Conservation (phyloP, 2,113 vertebrate genomes). For the Labeo catla region DNA sequence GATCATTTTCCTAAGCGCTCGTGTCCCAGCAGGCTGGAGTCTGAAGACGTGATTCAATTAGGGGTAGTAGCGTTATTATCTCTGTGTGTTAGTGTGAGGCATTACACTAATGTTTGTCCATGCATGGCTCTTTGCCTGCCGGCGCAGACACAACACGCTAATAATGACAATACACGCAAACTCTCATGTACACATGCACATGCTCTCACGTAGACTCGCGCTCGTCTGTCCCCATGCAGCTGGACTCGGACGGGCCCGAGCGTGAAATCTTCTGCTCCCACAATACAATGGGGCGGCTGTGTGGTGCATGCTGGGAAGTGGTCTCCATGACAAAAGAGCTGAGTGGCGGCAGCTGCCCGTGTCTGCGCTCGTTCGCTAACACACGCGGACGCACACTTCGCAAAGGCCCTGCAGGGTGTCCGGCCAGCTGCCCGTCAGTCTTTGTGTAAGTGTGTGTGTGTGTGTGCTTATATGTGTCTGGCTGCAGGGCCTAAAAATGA, state of each 20-base stretch:
- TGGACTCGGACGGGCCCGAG: constrained; percentile 52
- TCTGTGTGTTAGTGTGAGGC: constrained; percentile 56
- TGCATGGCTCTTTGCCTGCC: constrained; percentile 50
- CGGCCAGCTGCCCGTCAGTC: constrained; percentile 55
- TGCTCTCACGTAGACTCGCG: constrained; percentile 32
- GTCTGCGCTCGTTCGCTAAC: constrained; percentile 19
- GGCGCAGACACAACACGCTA: constrained; percentile 33
- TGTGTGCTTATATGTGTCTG: constrained; percentile 38
- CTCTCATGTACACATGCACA: constrained; percentile 40
- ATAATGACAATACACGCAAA: constrained; percentile 45
- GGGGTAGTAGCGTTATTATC: constrained; percentile 54
- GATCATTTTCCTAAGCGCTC: constrained; percentile 58
- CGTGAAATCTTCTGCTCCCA: constrained; percentile 59
- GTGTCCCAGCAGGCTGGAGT: constrained; percentile 56
- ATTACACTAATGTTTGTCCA: constrained; percentile 61
- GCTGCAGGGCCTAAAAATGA: constrained; percentile 44
- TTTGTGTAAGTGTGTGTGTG: constrained; percentile 32
- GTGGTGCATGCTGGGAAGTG: constrained; percentile 59
- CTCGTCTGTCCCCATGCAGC: constrained; percentile 54
- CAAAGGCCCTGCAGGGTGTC: constrained; percentile 56
- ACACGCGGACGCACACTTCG: constrained; percentile 1
- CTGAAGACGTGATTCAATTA: constrained; percentile 59
- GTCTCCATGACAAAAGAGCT: constrained; percentile 57
- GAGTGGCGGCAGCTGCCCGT: constrained; percentile 57
- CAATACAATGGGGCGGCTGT: constrained; percentile 57